Evolutionary conservation across 2,797 vertebrate species (phyloP).

Genomic region (Xenops minutus): DNA sequence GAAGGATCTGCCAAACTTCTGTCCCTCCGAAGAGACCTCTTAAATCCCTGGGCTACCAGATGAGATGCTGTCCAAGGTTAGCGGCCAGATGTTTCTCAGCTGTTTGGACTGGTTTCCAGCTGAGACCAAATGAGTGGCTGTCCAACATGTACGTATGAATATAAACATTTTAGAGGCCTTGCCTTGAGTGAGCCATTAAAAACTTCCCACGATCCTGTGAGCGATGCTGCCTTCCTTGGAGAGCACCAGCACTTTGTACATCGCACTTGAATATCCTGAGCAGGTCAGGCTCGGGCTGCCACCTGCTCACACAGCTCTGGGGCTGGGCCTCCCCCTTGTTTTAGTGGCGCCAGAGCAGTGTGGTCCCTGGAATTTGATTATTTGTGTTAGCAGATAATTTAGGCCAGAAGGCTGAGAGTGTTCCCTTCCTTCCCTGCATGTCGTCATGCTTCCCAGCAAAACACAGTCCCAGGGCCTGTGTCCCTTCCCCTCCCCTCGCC

Average conservation of each 20-base stretch:
- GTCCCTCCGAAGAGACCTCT: slow-evolving; percentile 44
- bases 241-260: slow-evolving; percentile 25
- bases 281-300: slow-evolving; percentile 51
- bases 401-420: slow-evolving; percentile 71
- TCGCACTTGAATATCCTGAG: slow-evolving; percentile 6
- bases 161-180: slow-evolving; percentile 58
- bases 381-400: slow-evolving; percentile 81
- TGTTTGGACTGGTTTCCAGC: slow-evolving; percentile 70
- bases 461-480: neutral
- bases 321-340: neutral
- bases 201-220: slow-evolving; percentile 64
- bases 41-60: slow-evolving; percentile 69
- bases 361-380: slow-evolving; percentile 75
- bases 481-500: neutral
- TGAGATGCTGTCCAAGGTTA: slow-evolving; percentile 69
- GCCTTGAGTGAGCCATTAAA: slow-evolving; percentile 60
- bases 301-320: slow-evolving; percentile 52
- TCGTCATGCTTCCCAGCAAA: slow-evolving; percentile 66
- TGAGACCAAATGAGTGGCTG: slow-evolving; percentile 59
- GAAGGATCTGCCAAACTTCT: slow-evolving; percentile 50
- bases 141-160: slow-evolving; percentile 64
- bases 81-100: slow-evolving; percentile 76
- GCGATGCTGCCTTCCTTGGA: slow-evolving; percentile 10
- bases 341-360: slow-evolving; percentile 65
- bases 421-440: slow-evolving; percentile 62